Conservation (phyloP, 1,140 invertebrate species). For the Aplysia californica region DNA sequence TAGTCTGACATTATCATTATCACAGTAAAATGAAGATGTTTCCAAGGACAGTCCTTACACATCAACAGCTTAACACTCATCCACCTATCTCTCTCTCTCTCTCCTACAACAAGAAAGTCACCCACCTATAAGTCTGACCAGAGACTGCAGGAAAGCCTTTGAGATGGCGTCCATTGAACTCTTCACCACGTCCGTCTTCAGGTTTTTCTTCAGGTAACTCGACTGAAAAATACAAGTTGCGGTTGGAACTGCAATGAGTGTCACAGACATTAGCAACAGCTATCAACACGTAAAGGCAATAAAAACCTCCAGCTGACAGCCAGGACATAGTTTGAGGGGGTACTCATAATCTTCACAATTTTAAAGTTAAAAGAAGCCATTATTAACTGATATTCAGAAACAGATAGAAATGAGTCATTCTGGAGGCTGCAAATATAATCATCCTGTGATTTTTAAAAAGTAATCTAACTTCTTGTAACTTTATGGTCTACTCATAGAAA, state of each 20-base stretch:
- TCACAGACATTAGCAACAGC: background rate
- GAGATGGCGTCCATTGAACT: slow-evolving; percentile 81
- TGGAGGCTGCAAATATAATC: too few species aligned
- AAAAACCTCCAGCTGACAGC: background rate
- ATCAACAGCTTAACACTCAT: too few species aligned
- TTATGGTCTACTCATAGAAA: background rate
- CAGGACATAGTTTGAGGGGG: background rate
- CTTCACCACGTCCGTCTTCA: slow-evolving; percentile 54
- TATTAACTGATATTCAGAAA: too few species aligned
- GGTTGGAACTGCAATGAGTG: background rate
- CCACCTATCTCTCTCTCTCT: too few species aligned
- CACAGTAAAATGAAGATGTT: too few species aligned
- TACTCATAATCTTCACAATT: too few species aligned
- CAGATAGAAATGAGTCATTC: too few species aligned
- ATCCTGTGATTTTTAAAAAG: too few species aligned
- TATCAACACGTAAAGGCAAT: background rate
- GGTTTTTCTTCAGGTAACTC: slow-evolving; percentile 61
- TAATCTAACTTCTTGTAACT: background rate
- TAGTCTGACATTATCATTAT: too few species aligned
- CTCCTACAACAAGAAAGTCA: too few species aligned
- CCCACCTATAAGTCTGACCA: slow-evolving; percentile 87
- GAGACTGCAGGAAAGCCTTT: slow-evolving; percentile 86
- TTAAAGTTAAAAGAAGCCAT: too few species aligned
- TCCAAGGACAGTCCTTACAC: too few species aligned
- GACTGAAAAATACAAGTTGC: slow-evolving; percentile 47